Base-by-base conservation (phyloP, 2,113 vertebrate genomes). In the Cynocephalus volans region DNA sequence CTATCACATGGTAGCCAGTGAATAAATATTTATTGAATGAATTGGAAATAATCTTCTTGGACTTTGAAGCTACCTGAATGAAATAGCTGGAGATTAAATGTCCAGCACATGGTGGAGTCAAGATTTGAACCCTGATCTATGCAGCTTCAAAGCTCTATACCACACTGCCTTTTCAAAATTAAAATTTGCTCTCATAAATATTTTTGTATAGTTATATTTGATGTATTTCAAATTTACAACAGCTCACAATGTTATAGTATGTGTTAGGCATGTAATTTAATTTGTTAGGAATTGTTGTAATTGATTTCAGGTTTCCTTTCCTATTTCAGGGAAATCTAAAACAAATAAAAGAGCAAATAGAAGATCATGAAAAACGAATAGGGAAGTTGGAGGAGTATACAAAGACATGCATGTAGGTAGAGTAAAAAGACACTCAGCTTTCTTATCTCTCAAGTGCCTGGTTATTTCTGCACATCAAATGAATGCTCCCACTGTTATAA, bases 381-480 rank as follows among this genome's bases (percentile, higher is more conserved):
- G 99, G 99, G 84, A 99, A 99, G 95, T 97, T 99, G 95, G 99
- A 99, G 72, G 99, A 99, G 18, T 99, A 99, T 97, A 97, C 33
- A 92, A 98, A 98, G 95, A 96, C 95, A 12, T 99, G 99, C 99
- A 99, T 2, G 99, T 99, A 99, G 36, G 99, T 98, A 97, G 88
- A 92, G 94, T 72, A 33, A 23, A 93, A n/a, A n/a, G n/a, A n/a
- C n/a, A n/a, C n/a, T n/a, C n/a, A n/a, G n/a, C n/a, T n/a, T n/a
- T n/a, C n/a, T n/a, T n/a, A 0, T n/a, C 12, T 88, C 26, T 93
- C 15, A 23, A 6, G 24, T 3, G 31, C 62, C 64, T 65, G 33
- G 6, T 87, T 92, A 60, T 92, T 75, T 92, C 80, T 93, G 13
- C 41, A 52, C 21, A 45, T 73, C 23, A 65, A 31, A 31, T 80